Conservation (phyloP, 2,113 vertebrate species). For the Chamaetylas fuelleborni region DNA sequence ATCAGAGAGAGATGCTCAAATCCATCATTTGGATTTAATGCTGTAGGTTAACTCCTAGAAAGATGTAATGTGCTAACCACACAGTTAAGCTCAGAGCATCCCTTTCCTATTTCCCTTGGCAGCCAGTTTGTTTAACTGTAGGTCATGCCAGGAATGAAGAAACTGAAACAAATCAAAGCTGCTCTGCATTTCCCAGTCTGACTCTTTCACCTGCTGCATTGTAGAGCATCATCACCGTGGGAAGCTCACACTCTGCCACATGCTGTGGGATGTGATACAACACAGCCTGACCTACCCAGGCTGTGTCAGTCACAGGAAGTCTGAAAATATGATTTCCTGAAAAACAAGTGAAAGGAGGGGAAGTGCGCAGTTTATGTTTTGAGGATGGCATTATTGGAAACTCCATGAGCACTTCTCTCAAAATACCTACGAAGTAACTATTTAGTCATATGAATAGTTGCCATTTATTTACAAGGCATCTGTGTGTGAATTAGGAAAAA, state of each 20-base stretch:
- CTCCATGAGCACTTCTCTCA: background rate
- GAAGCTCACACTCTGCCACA: background rate
- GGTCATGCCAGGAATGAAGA: background rate
- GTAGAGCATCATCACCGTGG: background rate
- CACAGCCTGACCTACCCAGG: background rate
- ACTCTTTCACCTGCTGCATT: background rate
- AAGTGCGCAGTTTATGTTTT: slow-evolving; percentile 43
- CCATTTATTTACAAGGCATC: slow-evolving; percentile 20
- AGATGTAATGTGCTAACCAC: slow-evolving; percentile 9
- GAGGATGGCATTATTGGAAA: slow-evolving; percentile 52
- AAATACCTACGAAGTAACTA: background rate
- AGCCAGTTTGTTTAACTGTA: slow-evolving; percentile 22
- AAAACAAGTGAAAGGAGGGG: slow-evolving; percentile 55
- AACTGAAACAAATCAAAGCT: background rate
- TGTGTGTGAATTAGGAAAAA: slow-evolving; percentile 7
- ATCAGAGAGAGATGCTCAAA: background rate
- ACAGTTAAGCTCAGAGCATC: slow-evolving; percentile 22
- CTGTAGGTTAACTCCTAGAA: slow-evolving; percentile 15
- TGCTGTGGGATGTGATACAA: background rate
- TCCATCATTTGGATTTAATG: background rate
- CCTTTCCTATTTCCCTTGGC: slow-evolving; percentile 48
- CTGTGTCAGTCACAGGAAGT: slow-evolving; percentile 31
- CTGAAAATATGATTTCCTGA: slow-evolving; percentile 57
- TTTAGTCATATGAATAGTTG: slow-evolving; percentile 31
- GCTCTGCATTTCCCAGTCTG: background rate